These are phyloP conservation scores for Archips xylosteana DNA, from an alignment of 2,888 invertebrate species.

Conservation along the genomic window DNA sequence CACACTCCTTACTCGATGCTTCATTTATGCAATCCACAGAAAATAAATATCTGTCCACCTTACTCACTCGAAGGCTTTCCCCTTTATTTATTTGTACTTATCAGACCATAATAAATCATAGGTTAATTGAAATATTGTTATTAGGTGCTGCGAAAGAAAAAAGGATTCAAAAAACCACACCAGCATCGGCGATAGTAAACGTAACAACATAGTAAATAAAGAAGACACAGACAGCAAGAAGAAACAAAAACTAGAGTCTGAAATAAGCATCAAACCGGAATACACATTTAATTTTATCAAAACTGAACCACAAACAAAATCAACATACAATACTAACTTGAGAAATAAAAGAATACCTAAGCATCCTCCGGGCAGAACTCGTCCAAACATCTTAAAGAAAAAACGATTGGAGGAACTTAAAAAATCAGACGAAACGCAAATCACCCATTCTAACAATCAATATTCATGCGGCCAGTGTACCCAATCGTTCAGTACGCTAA, in stretches of 20 bases:
- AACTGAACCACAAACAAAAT: neutral
- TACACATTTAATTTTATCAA: neutral
- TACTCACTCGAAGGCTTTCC: no score
- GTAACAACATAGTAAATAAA: neutral
- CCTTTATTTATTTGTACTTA: no score
- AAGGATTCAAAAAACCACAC: neutral
- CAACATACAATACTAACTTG: neutral
- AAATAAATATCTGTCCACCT: no score
- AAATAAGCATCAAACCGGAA: neutral
- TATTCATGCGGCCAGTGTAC: neutral
- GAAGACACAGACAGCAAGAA: neutral
- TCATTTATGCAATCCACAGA: no score
- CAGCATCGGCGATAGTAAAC: neutral
- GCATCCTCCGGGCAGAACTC: neutral
- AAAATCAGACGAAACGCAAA: no score
- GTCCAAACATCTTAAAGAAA: neutral
- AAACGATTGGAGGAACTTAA: no score
- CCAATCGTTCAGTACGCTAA: neutral
- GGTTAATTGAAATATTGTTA: no score
- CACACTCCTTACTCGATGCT: no score
- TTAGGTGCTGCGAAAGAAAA: neutral
- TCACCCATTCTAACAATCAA: neutral
- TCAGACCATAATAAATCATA: no score
- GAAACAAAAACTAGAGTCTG: neutral
- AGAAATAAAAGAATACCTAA: neutral